Evolutionary conservation across 2,797 vertebrate genomes (phyloP).

Genomic region (Sebastes nivosus): DNA sequence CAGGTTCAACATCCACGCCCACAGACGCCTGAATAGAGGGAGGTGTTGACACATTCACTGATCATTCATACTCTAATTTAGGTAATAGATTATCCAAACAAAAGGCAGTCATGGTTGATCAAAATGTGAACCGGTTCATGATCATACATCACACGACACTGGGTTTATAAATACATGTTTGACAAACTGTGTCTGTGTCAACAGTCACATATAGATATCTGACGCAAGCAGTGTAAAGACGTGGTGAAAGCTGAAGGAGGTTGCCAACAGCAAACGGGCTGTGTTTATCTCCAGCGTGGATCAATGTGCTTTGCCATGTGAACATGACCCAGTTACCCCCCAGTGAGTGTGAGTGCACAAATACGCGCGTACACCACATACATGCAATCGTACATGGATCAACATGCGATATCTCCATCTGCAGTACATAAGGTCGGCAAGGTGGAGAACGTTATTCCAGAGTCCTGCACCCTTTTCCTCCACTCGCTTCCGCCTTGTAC

Average conservation of each 20-base stretch:
- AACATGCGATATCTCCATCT: constrained; percentile 4
- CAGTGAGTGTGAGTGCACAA: constrained; percentile 18
- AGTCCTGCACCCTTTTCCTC: constrained; percentile 23
- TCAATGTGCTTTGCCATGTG: constrained; percentile 61
- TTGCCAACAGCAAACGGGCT: constrained; percentile 50
- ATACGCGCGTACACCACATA: background rate
- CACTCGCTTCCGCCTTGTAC: background rate
- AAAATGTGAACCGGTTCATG: background rate
- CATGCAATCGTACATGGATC: constrained; percentile 19
- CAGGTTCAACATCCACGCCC: constrained; percentile 61
- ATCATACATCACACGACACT: background rate
- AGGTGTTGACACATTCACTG: constrained; percentile 22
- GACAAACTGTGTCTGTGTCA: background rate
- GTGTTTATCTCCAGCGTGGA: constrained; percentile 61
- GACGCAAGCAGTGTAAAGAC: constrained; percentile 55
- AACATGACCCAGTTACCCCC: constrained; percentile 62
- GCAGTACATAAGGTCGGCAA: constrained; percentile 5
- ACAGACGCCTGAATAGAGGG: constrained; percentile 23
- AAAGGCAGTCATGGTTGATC: constrained; percentile 9
- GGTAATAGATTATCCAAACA: constrained; percentile 10
- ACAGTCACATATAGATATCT: constrained; percentile 1
- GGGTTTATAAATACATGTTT: background rate
- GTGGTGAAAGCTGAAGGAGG: constrained; percentile 25
- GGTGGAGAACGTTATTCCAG: constrained; percentile 22
- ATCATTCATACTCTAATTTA: constrained; percentile 1